phyloP scores from a whole-genome alignment of 1,140 invertebrate genomes.

The Cecropterus lyciades region DNA sequence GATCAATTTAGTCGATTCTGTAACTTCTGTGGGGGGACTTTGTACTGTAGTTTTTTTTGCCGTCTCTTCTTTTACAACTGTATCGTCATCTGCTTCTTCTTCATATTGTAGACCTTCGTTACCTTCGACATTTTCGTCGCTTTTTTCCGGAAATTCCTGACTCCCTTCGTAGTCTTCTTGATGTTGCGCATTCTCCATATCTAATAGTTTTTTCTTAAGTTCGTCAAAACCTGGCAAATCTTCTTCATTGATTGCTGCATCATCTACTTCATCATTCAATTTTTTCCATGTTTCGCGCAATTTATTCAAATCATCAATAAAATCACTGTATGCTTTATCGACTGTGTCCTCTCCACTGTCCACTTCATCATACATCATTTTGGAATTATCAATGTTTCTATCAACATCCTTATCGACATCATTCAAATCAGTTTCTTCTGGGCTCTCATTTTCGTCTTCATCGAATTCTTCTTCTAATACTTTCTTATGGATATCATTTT shows the following conservation, averaged over 20 bases:
- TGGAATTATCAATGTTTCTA: too few relatives aligned
- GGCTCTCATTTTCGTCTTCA: constrained; percentile 34
- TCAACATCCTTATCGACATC: neutral
- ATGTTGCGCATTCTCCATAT: too few relatives aligned
- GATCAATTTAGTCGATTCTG: constrained; percentile 39
- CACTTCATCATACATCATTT: constrained; percentile 1
- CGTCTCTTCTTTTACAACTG: constrained; percentile 18
- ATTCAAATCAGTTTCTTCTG: neutral
- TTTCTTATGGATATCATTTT: constrained; percentile 32
- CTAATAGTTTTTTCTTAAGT: too few relatives aligned
- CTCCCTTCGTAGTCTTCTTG: constrained; percentile 52
- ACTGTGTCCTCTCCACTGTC: constrained; percentile 37
- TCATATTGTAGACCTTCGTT: neutral
- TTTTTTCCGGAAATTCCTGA: constrained; percentile 24
- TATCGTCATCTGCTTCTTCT: constrained; percentile 20
- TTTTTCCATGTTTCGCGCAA: constrained; percentile 56
- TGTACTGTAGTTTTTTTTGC: neutral
- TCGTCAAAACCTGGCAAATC: too few relatives aligned
- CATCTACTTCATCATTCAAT: constrained; percentile 45
- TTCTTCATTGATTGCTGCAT: constrained; percentile 34
- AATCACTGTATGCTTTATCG: constrained; percentile 47
- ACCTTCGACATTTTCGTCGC: constrained; percentile 11
- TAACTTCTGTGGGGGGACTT: constrained; percentile 6
- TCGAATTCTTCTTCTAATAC: constrained; percentile 41
- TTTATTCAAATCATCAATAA: constrained; percentile 57